Evolutionary conservation across 2,113 vertebrate genomes (phyloP), one percentile per base, ranked within the genome.

Genomic region (Sylvilagus bachmani): DNA sequence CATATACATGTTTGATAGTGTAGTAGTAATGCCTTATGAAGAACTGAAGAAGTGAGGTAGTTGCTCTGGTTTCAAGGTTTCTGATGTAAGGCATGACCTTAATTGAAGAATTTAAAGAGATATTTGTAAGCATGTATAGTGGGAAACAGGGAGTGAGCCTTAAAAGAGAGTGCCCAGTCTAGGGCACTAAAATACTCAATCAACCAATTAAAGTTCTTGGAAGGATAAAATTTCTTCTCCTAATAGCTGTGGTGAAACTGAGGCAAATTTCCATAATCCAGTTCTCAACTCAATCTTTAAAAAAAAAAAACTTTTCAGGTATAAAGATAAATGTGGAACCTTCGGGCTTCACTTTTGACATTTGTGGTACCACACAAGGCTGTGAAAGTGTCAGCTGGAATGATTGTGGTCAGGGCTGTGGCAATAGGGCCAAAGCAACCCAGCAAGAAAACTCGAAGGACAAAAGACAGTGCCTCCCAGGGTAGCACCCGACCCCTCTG

Each of bases 21-120:
- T 82, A 85, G 69, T 85, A 61, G 24, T 77, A 49, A 96, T 93
- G 73, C 90, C 86, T 91, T 73, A 51, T 55, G 69, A 27, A 92
- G 78, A 90, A 93, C 83, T 96, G 84, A 96, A 95, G 64, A 93
- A 74, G 49, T 82, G 31, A 86, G 77, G 80, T 82, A 84, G 31
- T 49, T 86, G 11, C 55, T 84, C 61, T 73, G 49, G 77, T 96
- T 95, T 90, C 79, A 89, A 82, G 84, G 10, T 92, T 95, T 92
- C 83, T 95, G 78, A 33, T 58, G 6, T 90, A 80, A 91, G 19
- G 55, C 10, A 33, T 91, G 36, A 53, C 70, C 67, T 61, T 74
- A 93, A 49, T 2, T 88, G 90, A 93, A 87, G 62, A 77, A 74
- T 73, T 80, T 92, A 4, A 91, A 83, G n/a, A 91, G 27, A 13